These are phyloP conservation scores for Drosophila equinoxialis DNA, from an alignment of 1,140 invertebrate species.

Conservation along the genomic window DNA sequence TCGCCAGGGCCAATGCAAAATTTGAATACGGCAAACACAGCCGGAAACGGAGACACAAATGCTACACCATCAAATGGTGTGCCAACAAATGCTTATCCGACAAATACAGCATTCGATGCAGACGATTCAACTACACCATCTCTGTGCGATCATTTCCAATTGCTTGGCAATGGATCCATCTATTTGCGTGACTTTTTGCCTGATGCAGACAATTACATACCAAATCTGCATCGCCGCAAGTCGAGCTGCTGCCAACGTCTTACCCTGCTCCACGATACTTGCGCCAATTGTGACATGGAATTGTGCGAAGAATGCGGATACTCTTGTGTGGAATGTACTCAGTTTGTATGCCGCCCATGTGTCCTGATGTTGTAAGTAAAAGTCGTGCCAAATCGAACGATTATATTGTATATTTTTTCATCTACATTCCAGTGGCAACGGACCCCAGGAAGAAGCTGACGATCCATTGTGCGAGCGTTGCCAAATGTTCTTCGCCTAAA, in stretches of 20 bases:
- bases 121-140: not conserved
- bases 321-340: conserved; percentile 65
- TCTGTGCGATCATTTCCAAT: conserved; percentile 43
- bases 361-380: conserved; percentile 70
- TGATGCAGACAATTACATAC: conserved; percentile 36
- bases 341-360: conserved; percentile 67
- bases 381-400: too few relatives aligned
- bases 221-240: conserved; percentile 30
- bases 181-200: conserved; percentile 42
- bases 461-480: conserved; percentile 62
- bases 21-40: not conserved
- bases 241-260: conserved; percentile 58
- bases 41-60: not conserved
- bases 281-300: conserved; percentile 60
- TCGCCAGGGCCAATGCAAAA: not conserved
- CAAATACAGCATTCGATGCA: not conserved
- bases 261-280: conserved; percentile 55
- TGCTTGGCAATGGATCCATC: conserved; percentile 55
- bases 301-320: conserved; percentile 75
- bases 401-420: not conserved
- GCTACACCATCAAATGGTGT: not conserved
- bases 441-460: conserved; percentile 28
- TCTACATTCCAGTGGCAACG: conserved; percentile 38
- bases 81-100: not conserved
- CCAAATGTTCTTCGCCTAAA: conserved; percentile 54